phyloP scores from a whole-genome alignment of 2,888 invertebrate genomes.

The Holacanthella duospinosa region DNA sequence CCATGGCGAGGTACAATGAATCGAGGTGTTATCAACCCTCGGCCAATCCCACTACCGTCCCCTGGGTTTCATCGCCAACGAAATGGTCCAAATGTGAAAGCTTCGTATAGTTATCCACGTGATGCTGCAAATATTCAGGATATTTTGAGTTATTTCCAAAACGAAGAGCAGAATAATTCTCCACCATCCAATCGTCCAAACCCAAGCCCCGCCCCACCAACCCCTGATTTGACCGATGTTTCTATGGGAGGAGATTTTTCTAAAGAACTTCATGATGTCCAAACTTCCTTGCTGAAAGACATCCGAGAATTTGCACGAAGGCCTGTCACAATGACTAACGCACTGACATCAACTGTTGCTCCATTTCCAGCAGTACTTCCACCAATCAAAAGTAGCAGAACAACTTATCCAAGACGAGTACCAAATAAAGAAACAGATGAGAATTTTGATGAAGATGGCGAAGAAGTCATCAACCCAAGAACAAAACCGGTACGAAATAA shows the following conservation, averaged over 20 bases:
- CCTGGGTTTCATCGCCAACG: not conserved
- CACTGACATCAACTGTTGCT: not conserved
- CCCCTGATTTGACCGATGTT: not conserved
- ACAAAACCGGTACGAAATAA: conserved; percentile 34
- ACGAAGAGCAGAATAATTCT: conserved; percentile 24
- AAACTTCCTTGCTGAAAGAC: conserved; percentile 32
- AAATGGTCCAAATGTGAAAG: conserved; percentile 10
- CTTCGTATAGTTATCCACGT: conserved; percentile 33
- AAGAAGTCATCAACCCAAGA: conserved; percentile 24
- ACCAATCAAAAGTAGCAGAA: not conserved
- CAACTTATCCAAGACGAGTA: not conserved
- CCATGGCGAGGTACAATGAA: not conserved
- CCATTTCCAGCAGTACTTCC: not conserved
- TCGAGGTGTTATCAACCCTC: not conserved
- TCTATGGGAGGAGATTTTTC: conserved; percentile 23
- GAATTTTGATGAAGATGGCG: conserved; percentile 15
- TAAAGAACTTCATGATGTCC: conserved; percentile 33
- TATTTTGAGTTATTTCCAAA: conserved; percentile 34
- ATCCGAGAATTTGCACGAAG: conserved; percentile 36
- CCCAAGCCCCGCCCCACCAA: not conserved
- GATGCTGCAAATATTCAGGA: conserved; percentile 37
- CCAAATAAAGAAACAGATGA: not conserved
- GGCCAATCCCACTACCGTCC: conserved; percentile 4
- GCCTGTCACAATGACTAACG: conserved; percentile 17
- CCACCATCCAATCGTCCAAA: not conserved